phyloP scores from a whole-genome alignment of 2,888 invertebrate genomes.

The Eubasilissa splendida region DNA sequence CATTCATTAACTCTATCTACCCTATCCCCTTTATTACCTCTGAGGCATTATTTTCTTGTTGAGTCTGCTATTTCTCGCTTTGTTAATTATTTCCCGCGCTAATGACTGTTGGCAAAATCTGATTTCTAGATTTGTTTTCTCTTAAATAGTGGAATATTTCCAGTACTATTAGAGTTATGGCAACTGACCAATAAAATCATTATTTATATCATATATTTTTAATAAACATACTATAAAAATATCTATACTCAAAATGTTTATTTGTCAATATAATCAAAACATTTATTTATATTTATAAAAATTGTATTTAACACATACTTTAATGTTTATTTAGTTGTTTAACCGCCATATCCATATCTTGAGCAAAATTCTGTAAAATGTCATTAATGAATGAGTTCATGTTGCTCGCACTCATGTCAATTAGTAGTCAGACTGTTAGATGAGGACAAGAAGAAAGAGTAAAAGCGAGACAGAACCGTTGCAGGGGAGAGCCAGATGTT shows the following conservation, averaged over 20 bases:
- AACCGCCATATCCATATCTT: conserved; percentile 54
- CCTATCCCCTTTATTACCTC: no score
- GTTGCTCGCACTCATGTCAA: conserved; percentile 59
- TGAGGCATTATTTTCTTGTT: no score
- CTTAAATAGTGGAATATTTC: no score
- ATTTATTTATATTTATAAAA: conserved; percentile 10
- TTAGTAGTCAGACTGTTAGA: conserved; percentile 59
- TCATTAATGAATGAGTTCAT: conserved; percentile 51
- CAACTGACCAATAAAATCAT: conserved; percentile 34
- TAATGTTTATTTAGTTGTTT: conserved; percentile 46
- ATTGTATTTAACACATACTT: conserved; percentile 29
- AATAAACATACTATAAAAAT: conserved; percentile 33
- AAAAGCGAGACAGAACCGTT: conserved; percentile 43
- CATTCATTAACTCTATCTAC: no score
- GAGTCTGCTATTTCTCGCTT: no score
- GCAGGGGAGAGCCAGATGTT: conserved; percentile 34
- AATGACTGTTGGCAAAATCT: no score
- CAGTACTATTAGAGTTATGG: background rate
- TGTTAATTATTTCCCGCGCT: no score
- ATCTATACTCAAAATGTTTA: conserved; percentile 26
- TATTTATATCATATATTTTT: conserved; percentile 30
- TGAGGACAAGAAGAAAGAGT: conserved; percentile 46
- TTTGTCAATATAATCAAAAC: conserved; percentile 17
- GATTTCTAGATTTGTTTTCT: no score
- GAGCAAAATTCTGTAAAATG: conserved; percentile 50